Percentiles rank a stretch among this genome's conserved stretches.
phyloP scores from a whole-genome alignment of 2,113 vertebrate species.

The Petrocephalus zakoni region DNA sequence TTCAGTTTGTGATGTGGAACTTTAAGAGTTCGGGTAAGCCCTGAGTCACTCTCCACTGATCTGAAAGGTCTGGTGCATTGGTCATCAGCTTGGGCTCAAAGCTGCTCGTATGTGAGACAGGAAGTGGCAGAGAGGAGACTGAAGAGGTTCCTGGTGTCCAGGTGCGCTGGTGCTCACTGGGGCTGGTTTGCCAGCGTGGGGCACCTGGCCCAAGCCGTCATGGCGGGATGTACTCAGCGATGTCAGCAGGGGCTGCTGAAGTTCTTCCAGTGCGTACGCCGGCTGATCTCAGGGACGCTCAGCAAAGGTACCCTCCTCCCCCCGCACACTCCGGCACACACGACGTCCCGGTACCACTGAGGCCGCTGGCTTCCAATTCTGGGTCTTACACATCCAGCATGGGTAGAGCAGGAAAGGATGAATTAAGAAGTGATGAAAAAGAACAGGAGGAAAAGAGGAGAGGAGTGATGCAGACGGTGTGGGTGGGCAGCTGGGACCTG shows the following conservation, averaged over 20 bases:
- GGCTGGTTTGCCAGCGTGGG: neutral
- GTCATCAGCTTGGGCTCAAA: neutral
- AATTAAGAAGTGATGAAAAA: neutral
- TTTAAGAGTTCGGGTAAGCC: conserved; percentile 34
- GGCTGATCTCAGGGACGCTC: conserved; percentile 82
- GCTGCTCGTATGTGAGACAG: neutral
- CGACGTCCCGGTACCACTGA: neutral
- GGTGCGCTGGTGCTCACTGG: neutral
- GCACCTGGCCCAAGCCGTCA: conserved; percentile 41
- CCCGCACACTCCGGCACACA: neutral
- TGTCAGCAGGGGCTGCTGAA: conserved; percentile 82
- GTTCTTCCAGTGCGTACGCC: conserved; percentile 79
- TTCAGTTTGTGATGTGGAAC: conserved; percentile 30
- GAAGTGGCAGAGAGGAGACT: neutral
- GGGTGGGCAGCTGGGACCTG: neutral
- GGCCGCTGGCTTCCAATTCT: neutral
- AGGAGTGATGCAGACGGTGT: neutral
- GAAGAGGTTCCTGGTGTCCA: neutral
- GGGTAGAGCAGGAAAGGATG: neutral
- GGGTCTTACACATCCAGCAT: neutral
- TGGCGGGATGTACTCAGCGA: conserved; percentile 79
- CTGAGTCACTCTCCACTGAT: neutral
- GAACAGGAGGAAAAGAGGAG: neutral
- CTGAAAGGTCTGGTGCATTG: neutral
- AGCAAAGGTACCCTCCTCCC: conserved; percentile 73